Percentiles rank a stretch among this genome's conserved stretches.
Evolutionary conservation across 2,888 invertebrate species (phyloP).

Genomic region (Yponomeuta evonymella): DNA sequence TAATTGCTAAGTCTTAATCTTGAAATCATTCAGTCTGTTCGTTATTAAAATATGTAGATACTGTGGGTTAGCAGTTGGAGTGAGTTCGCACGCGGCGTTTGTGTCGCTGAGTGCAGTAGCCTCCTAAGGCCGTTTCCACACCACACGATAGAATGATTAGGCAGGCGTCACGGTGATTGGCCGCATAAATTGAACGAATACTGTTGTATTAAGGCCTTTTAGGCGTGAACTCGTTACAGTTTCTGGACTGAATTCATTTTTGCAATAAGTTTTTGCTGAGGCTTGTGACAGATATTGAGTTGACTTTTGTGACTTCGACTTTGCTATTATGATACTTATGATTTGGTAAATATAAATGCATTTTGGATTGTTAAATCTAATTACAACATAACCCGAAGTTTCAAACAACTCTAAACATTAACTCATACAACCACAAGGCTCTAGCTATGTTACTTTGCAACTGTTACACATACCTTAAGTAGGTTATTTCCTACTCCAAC

Average conservation of each 20-base stretch:
- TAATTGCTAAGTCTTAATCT: background rate
- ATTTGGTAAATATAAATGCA: slow-evolving; percentile 2
- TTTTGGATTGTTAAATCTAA: background rate
- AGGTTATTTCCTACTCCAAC: too few species aligned
- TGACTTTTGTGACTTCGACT: background rate
- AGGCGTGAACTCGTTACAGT: slow-evolving; percentile 10
- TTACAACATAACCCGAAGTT: background rate
- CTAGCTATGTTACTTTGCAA: background rate
- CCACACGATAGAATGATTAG: slow-evolving; percentile 13
- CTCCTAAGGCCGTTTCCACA: slow-evolving; percentile 17
- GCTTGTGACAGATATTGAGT: background rate
- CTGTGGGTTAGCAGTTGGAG: too few species aligned
- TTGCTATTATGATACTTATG: background rate
- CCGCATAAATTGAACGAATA: slow-evolving; percentile 14
- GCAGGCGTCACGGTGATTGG: slow-evolving; percentile 13
- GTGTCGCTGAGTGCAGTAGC: slow-evolving; percentile 10
- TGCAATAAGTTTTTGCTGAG: background rate
- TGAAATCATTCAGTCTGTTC: background rate
- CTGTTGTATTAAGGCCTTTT: slow-evolving; percentile 2
- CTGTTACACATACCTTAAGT: background rate
- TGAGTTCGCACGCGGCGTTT: slow-evolving; percentile 17
- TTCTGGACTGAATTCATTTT: slow-evolving; percentile 9
- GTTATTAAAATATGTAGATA: too few species aligned
- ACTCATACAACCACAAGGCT: background rate
- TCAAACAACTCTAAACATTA: background rate